Evolutionary conservation across 1,140 invertebrate genomes (phyloP).

Genomic region (Doryteuthis pealeii): DNA sequence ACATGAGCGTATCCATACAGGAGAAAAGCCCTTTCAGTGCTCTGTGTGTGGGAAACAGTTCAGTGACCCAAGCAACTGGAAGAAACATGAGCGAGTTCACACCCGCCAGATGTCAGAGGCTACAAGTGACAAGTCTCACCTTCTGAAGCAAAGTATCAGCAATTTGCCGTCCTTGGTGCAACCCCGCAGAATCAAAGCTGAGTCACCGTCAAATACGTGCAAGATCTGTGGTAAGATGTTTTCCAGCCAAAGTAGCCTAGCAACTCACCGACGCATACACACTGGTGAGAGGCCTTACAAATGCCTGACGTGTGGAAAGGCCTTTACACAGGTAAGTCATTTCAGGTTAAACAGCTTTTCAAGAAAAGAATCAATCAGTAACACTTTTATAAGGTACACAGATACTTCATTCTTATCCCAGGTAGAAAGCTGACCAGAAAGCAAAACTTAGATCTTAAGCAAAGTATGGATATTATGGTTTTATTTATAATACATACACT

Average conservation of each 20-base stretch:
- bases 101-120: conserved; percentile 49
- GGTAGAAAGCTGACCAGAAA: too few species aligned
- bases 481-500: too few species aligned
- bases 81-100: conserved; percentile 60
- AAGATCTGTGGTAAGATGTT: conserved; percentile 49
- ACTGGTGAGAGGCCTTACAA: conserved; percentile 44
- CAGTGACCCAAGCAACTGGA: conserved; percentile 58
- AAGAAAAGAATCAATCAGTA: too few species aligned
- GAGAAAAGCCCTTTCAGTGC: conserved; percentile 56
- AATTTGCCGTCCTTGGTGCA: conserved; percentile 6
- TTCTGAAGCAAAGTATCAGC: conserved; percentile 14
- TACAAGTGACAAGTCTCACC: conserved; percentile 16
- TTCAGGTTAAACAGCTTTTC: too few species aligned
- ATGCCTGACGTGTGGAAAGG: conserved; percentile 43
- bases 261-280: conserved; percentile 47
- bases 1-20: conserved; percentile 73
- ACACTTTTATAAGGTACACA: too few species aligned
- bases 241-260: conserved; percentile 41
- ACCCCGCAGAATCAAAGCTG: conserved; percentile 20
- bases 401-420: too few species aligned
- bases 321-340: conserved; percentile 38
- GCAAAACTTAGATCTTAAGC: too few species aligned
- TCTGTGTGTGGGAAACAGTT: conserved; percentile 60
- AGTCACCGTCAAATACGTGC: conserved; percentile 28
- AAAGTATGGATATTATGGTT: too few species aligned